Percentiles rank a stretch among this genome's conserved stretches.
Conservation (phyloP, 2,797 vertebrate genomes). For the Podargus strigoides region DNA sequence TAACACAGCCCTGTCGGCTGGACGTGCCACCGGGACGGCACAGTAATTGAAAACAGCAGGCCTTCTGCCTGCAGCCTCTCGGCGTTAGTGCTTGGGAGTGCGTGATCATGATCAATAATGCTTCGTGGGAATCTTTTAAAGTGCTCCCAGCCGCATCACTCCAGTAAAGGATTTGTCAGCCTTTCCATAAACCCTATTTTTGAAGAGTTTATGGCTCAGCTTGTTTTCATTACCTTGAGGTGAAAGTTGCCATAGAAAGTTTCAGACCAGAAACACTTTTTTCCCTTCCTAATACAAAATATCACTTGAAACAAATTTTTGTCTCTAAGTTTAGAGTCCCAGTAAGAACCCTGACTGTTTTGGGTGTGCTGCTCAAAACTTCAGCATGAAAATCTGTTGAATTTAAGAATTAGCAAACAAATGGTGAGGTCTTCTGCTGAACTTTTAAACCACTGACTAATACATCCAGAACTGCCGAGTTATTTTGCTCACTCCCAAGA, state of each 20-base stretch:
- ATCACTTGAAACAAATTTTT: constrained; percentile 26
- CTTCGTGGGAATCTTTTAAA: constrained; percentile 22
- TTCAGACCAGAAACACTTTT: constrained; percentile 41
- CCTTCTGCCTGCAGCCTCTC: neutral
- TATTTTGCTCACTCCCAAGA: neutral
- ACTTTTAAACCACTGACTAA: constrained; percentile 32
- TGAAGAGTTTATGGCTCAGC: constrained; percentile 50
- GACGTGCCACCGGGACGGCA: constrained; percentile 72
- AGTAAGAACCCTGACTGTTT: neutral
- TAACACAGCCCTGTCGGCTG: constrained; percentile 69
- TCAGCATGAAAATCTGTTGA: neutral
- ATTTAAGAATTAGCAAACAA: constrained; percentile 7
- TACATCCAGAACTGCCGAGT: neutral
- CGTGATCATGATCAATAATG: neutral
- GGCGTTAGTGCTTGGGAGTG: neutral
- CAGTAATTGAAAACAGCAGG: constrained; percentile 82
- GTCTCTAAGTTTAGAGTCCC: neutral
- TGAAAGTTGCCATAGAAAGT: constrained; percentile 54
- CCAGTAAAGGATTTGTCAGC: constrained; percentile 43
- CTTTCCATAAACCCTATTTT: constrained; percentile 46
- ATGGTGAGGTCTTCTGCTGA: neutral
- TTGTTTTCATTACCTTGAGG: constrained; percentile 57
- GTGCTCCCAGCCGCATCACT: constrained; percentile 1
- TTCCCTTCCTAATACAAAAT: constrained; percentile 39
- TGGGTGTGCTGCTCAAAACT: neutral